phyloP scores from a whole-genome alignment of 2,113 vertebrate genomes.

The Anarhynchus alexandrinus region DNA sequence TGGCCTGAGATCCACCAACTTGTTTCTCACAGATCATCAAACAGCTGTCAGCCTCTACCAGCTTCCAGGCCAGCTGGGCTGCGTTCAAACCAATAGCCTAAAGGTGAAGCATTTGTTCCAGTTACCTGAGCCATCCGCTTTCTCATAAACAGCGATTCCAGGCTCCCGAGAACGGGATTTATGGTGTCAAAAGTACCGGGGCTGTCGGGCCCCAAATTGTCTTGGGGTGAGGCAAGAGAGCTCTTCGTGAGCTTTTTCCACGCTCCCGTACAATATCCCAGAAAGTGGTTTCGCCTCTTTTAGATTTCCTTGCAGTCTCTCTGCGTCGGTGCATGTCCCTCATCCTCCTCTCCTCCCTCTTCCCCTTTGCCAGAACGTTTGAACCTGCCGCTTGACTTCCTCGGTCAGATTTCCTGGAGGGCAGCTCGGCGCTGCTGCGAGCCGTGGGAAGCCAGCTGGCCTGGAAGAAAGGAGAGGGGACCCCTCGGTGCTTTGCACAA shows the following conservation, averaged over 20 bases:
- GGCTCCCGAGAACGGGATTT: not conserved
- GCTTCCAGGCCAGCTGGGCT: conserved; percentile 49
- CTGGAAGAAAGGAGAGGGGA: not conserved
- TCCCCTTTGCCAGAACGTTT: not conserved
- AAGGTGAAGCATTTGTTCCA: conserved; percentile 60
- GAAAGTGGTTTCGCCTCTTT: not conserved
- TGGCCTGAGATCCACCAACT: conserved; percentile 23
- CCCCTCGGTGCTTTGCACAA: not conserved
- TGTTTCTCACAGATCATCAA: conserved; percentile 37
- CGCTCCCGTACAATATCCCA: not conserved
- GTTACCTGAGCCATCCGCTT: conserved; percentile 43
- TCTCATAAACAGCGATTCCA: not conserved
- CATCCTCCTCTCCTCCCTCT: not conserved
- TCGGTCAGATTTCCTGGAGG: not conserved
- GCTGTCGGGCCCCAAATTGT: not conserved
- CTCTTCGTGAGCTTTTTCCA: not conserved
- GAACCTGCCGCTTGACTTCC: not conserved
- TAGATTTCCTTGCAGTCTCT: not conserved
- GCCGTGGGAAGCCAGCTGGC: not conserved
- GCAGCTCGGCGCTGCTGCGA: not conserved
- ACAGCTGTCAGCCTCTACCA: conserved; percentile 5
- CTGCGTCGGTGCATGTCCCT: not conserved
- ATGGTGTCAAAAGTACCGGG: not conserved
- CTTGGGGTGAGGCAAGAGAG: not conserved
- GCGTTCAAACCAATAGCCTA: conserved; percentile 19